These are phyloP conservation scores for Ispidina picta DNA, from an alignment of 2,797 vertebrate species.

Conservation along the genomic window DNA sequence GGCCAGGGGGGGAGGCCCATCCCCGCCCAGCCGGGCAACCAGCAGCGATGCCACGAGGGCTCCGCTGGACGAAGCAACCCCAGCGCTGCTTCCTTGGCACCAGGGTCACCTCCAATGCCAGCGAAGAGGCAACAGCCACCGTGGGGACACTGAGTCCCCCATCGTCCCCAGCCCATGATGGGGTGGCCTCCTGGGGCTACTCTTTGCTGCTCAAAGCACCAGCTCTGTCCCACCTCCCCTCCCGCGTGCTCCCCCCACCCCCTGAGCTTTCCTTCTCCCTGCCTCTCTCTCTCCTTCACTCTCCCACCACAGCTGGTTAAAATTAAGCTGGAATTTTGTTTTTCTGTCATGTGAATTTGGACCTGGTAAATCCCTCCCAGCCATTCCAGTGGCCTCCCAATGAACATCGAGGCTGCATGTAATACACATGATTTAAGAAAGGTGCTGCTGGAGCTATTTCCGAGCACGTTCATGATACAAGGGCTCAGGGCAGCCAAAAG, in stretches of 20 bases:
- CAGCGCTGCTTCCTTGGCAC: neutral
- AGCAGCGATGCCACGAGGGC: neutral
- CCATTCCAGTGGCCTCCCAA: conserved; percentile 65
- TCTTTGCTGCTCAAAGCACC: neutral
- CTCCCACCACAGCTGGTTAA: conserved; percentile 88
- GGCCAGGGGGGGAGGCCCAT: neutral
- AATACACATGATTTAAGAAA: conserved; percentile 64
- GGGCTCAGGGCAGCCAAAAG: conserved; percentile 13
- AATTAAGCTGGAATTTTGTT: conserved; percentile 91
- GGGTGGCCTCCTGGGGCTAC: neutral
- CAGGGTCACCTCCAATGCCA: neutral
- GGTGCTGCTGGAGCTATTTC: conserved; percentile 58
- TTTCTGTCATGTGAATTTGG: conserved; percentile 90
- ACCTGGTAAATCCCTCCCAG: conserved; percentile 82
- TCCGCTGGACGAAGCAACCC: neutral
- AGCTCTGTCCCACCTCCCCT: neutral
- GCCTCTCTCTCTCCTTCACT: conserved; percentile 33
- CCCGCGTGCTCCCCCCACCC: neutral
- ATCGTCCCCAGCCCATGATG: accelerated
- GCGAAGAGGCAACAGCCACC: accelerated
- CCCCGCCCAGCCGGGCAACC: accelerated
- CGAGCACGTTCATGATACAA: neutral
- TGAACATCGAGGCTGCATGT: conserved; percentile 48
- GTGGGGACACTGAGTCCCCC: accelerated
- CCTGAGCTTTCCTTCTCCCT: conserved; percentile 6